Percentiles rank a stretch among this genome's conserved stretches.
phyloP scores from a whole-genome alignment of 2,888 invertebrate genomes.

The Watsonalla cultraria region DNA sequence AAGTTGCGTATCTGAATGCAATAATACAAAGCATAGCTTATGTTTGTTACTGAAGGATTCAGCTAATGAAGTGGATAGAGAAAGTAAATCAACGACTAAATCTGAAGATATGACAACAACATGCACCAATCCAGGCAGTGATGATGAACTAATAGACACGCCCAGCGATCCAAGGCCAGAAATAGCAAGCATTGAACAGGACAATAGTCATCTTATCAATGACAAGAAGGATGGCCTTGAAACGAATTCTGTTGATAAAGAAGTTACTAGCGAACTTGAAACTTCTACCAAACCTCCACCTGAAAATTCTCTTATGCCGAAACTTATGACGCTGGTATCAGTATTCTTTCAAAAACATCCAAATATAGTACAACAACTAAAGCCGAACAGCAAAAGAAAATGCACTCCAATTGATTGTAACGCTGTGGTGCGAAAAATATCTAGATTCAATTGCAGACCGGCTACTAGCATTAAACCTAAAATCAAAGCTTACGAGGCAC shows the following conservation, averaged over 20 bases:
- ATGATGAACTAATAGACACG: not conserved
- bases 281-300: not conserved
- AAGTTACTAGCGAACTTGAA: not conserved
- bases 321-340: constrained; percentile 11
- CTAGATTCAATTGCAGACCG: constrained; percentile 6
- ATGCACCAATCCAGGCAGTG: not conserved
- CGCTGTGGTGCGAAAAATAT: constrained; percentile 4
- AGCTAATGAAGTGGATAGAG: not conserved
- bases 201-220: not conserved
- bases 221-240: not conserved
- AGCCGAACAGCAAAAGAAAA: constrained; percentile 8
- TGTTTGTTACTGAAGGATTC: not conserved
- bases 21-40: not conserved
- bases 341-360: constrained; percentile 18
- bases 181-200: not conserved
- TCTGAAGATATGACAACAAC: too few species aligned
- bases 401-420: constrained; percentile 2
- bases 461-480: constrained; percentile 6
- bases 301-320: constrained; percentile 3
- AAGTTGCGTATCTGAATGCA: not conserved
- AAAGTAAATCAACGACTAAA: too few species aligned
- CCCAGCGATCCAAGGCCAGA: not conserved
- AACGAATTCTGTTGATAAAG: not conserved
- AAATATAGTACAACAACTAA: not conserved
- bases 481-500: constrained; percentile 5